Base-by-base conservation (phyloP, 2,113 vertebrate species). In the Salvelinus sp. region DNA sequence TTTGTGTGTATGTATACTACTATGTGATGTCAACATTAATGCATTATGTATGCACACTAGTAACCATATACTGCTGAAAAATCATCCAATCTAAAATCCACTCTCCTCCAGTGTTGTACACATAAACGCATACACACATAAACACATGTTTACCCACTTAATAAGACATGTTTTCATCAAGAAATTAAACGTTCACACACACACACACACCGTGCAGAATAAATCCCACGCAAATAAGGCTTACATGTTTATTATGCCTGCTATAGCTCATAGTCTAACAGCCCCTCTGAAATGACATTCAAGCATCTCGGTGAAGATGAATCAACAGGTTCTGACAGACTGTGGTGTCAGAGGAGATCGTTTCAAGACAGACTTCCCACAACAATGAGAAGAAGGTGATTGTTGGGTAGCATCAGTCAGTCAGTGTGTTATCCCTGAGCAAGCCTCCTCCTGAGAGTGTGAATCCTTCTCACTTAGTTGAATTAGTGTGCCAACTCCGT, bases 321-420 rank as follows among this genome's bases (percentile, higher is more conserved):
- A 86, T 80, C 79, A 73, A 3, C 23, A 16, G 69, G 47, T 76
- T 71, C 23, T 30, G 13, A 79, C 78, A 79, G 78, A 68, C 60
- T 57, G 72, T 62, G 79, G 81, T 86, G 73, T 44, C 75, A 60
- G 74, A 50, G 74, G 74, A 3, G 58, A 81, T 88, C 70, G 73
- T 77, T 80, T 78, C 70, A 76, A 67, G 74, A 12, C 60, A 70
- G 18, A 44, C 74, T 70, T 64, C 65, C 75, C 58, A 44, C 58
- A 44, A 60, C 16, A 1, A 79, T 58, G 72, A 80, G 62, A 44
- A 44, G 73, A 80, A 76, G 81, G 66, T 77, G 80, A 82, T 78
- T 76, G 75, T 79, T 60, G 76, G 74, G 78, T 13, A 73, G 50
- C 70, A 76, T 68, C 48, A 80, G 74, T 81, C 82, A 77, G 72